Conservation (phyloP, 35 echinoderm and acorn worm genomes). For the Lytechinus pictus region DNA sequence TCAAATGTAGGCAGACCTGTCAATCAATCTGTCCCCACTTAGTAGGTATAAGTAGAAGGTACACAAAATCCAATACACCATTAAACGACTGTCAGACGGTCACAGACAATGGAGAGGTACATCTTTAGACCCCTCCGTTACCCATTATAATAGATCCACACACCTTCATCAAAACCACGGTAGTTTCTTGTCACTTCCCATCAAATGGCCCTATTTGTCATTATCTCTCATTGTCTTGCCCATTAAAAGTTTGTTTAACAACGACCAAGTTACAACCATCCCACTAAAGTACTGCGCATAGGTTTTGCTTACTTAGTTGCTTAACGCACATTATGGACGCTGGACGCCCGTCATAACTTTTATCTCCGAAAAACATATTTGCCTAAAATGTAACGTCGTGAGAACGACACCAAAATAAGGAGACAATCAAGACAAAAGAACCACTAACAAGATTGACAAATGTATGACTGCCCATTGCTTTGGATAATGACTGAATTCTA, state of each 20-base stretch:
- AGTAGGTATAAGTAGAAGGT: not conserved
- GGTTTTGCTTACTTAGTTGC: not conserved
- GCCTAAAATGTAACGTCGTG: not conserved
- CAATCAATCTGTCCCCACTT: not conserved
- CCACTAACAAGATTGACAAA: conserved; percentile 51
- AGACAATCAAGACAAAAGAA: not conserved
- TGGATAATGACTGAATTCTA: not conserved
- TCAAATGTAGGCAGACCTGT: not conserved
- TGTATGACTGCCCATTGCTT: not conserved
- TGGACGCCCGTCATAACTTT: not conserved
- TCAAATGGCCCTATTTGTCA: conserved; percentile 45
- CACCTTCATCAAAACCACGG: not conserved
- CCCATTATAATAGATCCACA: not conserved
- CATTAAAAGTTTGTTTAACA: conserved; percentile 38
- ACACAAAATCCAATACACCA: conserved; percentile 19
- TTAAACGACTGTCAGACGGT: conserved; percentile 6
- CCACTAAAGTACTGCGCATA: not conserved
- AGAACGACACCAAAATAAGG: not conserved
- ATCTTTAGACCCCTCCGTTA: not conserved
- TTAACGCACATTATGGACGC: not conserved
- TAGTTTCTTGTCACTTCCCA: conserved; percentile 7
- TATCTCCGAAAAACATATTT: not conserved
- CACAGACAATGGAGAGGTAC: not conserved
- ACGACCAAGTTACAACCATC: not conserved
- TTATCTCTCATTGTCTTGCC: not conserved